Percentiles rank a stretch among this genome's conserved stretches.
Conservation (phyloP, 1,140 invertebrate genomes). For the Drosophila carrolli region DNA sequence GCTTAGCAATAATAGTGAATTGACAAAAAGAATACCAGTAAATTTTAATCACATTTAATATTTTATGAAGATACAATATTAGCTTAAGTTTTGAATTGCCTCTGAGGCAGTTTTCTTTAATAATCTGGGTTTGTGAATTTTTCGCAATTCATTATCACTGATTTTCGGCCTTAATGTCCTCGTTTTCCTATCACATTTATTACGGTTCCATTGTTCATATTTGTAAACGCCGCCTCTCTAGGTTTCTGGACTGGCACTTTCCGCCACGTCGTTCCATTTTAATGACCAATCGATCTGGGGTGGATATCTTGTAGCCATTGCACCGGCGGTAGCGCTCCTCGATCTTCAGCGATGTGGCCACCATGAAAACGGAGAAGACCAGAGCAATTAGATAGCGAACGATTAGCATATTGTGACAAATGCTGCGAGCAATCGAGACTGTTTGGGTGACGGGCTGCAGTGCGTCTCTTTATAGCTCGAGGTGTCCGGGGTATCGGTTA, state of each 20-base stretch:
- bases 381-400: constrained; percentile 70
- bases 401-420: constrained; percentile 57
- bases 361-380: constrained; percentile 71
- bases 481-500: neutral
- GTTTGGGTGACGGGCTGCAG: neutral
- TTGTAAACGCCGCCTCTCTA: constrained; percentile 40
- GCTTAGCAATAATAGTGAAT: neutral
- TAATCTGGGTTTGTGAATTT: neutral
- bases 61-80: neutral
- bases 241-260: constrained; percentile 12
- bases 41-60: neutral
- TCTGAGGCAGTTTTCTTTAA: constrained; percentile 27
- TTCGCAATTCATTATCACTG: constrained; percentile 23
- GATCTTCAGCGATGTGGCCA: constrained; percentile 68
- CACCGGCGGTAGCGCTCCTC: constrained; percentile 45
- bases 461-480: constrained; percentile 56
- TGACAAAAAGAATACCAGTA: neutral
- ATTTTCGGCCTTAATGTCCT: neutral
- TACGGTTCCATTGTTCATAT: constrained; percentile 4
- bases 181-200: constrained; percentile 2
- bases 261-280: constrained; percentile 43
- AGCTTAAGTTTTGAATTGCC: neutral
- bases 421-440: constrained; percentile 38
- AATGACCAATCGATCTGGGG: constrained; percentile 66
- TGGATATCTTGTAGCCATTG: constrained; percentile 63